Conservation (phyloP, 2,888 invertebrate species). For the Ichneumoninae sp. region DNA sequence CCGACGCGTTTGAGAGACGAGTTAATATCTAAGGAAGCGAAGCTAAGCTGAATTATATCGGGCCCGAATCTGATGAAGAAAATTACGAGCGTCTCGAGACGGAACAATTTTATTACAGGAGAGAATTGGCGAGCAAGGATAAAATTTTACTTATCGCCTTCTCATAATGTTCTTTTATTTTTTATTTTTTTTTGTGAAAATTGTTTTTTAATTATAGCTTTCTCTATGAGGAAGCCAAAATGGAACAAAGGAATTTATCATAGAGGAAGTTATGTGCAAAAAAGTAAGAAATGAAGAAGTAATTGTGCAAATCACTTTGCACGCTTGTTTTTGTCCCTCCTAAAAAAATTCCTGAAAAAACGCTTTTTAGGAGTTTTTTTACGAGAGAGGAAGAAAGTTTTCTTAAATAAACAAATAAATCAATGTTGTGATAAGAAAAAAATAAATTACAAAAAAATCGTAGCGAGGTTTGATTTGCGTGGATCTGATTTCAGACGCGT, state of each 20-base stretch:
- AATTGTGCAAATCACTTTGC: too few species aligned
- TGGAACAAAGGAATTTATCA: too few species aligned
- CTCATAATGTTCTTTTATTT: too few species aligned
- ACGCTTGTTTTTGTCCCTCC: too few species aligned
- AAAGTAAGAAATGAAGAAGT: too few species aligned
- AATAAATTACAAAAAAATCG: constrained; percentile 8
- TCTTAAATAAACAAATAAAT: neutral
- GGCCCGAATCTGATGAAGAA: constrained; percentile 66
- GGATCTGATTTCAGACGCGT: constrained; percentile 64
- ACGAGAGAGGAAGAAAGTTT: neutral
- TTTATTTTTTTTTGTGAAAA: too few species aligned
- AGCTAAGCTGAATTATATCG: constrained; percentile 39
- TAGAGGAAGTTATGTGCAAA: too few species aligned
- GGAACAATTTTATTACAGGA: constrained; percentile 66
- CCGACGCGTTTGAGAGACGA: constrained; percentile 67
- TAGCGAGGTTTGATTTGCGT: constrained; percentile 3
- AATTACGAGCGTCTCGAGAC: constrained; percentile 67
- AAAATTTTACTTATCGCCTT: too few species aligned
- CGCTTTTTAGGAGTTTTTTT: too few species aligned
- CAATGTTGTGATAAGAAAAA: constrained; percentile 7
- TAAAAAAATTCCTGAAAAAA: too few species aligned
- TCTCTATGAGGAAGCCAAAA: too few species aligned
- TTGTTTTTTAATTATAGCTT: too few species aligned
- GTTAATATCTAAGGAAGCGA: constrained; percentile 48
- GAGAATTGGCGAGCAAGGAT: constrained; percentile 40